Evolutionary conservation across 2,113 vertebrate species (phyloP).

Genomic region (Solenodon paradoxus): DNA sequence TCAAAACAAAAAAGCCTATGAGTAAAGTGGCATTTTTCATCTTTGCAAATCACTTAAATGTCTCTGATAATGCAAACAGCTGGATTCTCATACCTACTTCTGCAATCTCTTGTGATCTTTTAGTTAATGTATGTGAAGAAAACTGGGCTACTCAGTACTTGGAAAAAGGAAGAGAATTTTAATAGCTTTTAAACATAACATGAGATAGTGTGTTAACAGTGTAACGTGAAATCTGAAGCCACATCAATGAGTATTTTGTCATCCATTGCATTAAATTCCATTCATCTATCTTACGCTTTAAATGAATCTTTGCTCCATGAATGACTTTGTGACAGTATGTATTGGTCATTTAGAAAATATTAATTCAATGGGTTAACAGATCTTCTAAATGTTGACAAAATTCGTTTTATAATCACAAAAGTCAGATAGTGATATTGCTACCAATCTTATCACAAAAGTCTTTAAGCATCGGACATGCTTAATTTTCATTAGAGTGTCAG

Average conservation of each 20-base stretch:
- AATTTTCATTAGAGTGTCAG: conserved; percentile 15
- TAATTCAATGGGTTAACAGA: conserved; percentile 7
- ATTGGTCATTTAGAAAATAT: conserved; percentile 10
- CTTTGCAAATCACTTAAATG: conserved; percentile 1
- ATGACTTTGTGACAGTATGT: not conserved
- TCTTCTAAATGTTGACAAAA: conserved; percentile 26
- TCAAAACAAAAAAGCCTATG: not conserved
- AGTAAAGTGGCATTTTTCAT: not conserved
- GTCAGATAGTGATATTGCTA: not conserved
- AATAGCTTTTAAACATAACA: not conserved
- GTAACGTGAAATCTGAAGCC: not conserved
- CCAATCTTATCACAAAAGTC: not conserved
- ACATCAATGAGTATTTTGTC: not conserved
- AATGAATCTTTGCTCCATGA: not conserved
- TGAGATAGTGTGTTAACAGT: not conserved
- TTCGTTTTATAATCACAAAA: not conserved
- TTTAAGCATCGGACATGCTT: conserved; percentile 13
- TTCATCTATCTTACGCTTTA: not conserved
- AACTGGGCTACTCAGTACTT: not conserved
- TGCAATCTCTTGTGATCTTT: not conserved
- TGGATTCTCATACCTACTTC: conserved; percentile 24
- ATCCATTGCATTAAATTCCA: not conserved
- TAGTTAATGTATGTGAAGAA: not conserved
- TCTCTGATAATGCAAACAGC: not conserved
- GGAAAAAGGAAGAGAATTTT: conserved; percentile 3